These are phyloP conservation scores for Martes martes DNA, from an alignment of 2,113 vertebrate genomes.

Conservation along the genomic window DNA sequence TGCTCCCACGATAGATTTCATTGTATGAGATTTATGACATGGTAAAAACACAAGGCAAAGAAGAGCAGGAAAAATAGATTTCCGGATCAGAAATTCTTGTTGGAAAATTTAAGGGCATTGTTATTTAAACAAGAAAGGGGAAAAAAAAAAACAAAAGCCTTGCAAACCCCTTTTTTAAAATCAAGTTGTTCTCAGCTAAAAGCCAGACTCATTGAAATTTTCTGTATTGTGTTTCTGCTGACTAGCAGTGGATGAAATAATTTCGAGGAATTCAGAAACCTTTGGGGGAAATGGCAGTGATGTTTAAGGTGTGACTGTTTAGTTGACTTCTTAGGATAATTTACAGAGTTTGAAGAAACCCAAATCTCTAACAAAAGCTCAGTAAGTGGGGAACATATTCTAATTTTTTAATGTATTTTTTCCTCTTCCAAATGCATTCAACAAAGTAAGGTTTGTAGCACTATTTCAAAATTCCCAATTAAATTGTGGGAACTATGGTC, in stretches of 20 bases:
- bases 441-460: background rate
- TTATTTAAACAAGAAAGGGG: background rate
- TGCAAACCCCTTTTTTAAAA: background rate
- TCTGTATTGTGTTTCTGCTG: background rate
- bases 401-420: background rate
- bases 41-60: background rate
- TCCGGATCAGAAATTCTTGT: conserved; percentile 46
- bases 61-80: conserved; percentile 33
- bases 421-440: conserved; percentile 1
- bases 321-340: conserved; percentile 51
- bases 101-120: conserved; percentile 15
- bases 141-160: background rate
- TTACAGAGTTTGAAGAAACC: conserved; percentile 27
- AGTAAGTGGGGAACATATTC: background rate
- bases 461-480: conserved; percentile 50
- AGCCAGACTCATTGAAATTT: background rate
- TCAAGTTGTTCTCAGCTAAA: background rate
- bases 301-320: conserved; percentile 54
- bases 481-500: conserved; percentile 10
- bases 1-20: conserved; percentile 32
- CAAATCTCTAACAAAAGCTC: conserved; percentile 24
- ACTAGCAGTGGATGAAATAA: background rate
- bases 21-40: background rate
- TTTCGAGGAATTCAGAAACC: background rate
- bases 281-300: conserved; percentile 26